These are phyloP conservation scores for Sylvilagus bachmani DNA, from an alignment of 2,113 vertebrate genomes.

Conservation along the genomic window DNA sequence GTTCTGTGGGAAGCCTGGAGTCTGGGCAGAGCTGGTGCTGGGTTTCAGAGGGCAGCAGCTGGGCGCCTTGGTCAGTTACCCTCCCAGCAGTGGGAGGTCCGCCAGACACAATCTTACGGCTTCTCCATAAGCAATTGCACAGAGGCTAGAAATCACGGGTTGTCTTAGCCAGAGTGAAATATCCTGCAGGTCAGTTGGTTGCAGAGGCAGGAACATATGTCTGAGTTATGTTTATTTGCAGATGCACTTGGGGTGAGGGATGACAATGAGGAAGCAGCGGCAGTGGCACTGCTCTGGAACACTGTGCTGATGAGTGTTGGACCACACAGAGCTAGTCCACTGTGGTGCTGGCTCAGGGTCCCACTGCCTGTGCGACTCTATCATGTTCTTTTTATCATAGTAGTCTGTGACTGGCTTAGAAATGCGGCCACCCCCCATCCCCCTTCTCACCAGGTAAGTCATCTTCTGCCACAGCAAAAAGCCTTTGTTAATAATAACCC, in stretches of 20 bases:
- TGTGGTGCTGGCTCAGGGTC: fast-evolving
- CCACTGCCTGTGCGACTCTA: fast-evolving
- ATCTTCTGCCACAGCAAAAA: background rate
- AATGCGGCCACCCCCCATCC: background rate
- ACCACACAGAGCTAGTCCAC: too few relatives aligned
- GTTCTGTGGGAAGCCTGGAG: background rate
- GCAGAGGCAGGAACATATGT: background rate
- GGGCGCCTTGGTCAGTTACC: background rate
- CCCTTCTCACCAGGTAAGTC: background rate
- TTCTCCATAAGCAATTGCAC: background rate
- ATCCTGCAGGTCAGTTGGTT: background rate
- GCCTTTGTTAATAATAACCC: background rate
- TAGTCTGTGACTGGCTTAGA: background rate
- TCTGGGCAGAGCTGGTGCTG: background rate
- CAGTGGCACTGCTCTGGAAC: fast-evolving
- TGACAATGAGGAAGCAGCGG: background rate
- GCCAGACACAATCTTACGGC: background rate
- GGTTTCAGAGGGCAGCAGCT: background rate
- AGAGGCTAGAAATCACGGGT: background rate
- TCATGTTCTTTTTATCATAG: background rate
- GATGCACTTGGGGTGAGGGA: background rate
- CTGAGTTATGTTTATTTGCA: background rate
- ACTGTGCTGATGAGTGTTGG: too few relatives aligned
- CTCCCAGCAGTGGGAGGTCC: background rate
- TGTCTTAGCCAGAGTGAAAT: background rate